Evolutionary conservation across 2,797 vertebrate species (phyloP), one percentile per base, ranked within the genome.

Genomic region (Lagorchestes hirsutus): DNA sequence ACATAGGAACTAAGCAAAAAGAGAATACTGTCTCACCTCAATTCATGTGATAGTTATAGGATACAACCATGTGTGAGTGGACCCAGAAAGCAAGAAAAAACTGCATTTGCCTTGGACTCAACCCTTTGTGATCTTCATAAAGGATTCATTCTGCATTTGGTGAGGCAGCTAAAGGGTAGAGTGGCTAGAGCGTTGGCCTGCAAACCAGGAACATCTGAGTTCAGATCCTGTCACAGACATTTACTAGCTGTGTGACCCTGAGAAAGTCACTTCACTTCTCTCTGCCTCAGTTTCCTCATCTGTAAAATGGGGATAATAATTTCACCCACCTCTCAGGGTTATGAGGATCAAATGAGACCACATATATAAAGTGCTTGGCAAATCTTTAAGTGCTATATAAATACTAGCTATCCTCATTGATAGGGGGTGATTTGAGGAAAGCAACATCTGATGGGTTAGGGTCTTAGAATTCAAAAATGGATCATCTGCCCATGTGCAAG

Each of bases 121-220:
- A 57, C 67, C 92, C 57, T 96, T 96, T 91, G 62, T 56, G 90
- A 74, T 95, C 93, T 91, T 91, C 93, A 92, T 95, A 90, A 34
- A 97, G 95, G 52, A 34, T 92, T 95, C 92, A 91, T 93, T 97
- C 97, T 98, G 93, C 96, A 57, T 97, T 95, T 96, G 95, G 67
- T 94, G 94, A 97, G 96, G 95, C 91, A 95, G 95, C 13, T 74
- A 0, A 40, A n/a, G 34, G 62, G 31, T 74, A 74, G 16, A 9
- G 16, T 46, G 40, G 9, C 40, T 82, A 46, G n/a, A 74, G 18
- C 24, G 1, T 46, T 87, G 74, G 40, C 46, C 9, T 27, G 22
- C 9, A 87, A 50, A 50, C 50, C 24, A 40, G 14, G 34, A 40
- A 74, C 14, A 74, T 74, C 11, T 11, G 3, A 87, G 22, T 87